Evolutionary conservation across 2,888 invertebrate species (phyloP), one percentile per base, ranked within the genome.

Genomic region (Zhengitettix transpicula): DNA sequence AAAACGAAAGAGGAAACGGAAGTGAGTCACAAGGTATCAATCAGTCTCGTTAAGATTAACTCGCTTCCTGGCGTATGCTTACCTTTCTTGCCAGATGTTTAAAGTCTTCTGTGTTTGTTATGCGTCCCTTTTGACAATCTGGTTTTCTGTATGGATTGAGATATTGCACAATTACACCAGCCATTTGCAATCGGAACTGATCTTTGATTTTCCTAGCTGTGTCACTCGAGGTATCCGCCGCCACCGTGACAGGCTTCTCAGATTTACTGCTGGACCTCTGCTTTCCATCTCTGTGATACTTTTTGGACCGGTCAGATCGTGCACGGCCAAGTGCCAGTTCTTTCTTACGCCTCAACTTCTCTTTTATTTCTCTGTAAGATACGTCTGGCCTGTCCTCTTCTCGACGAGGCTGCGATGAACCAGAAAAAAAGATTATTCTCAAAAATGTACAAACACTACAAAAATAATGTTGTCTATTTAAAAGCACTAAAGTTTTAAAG

Each of bases 1-100:
- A 78, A 75, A 61, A 12, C 8, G 40, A 41, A 55, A 40, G 40
- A 55, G 40, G n/a, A 5, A 47, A 7, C 7, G 7, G 7, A 28
- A 2, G 2, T 7, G 28, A 28, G 28, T 28, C 2, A 28, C 2
- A 7, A 7, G 28, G 28, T 5, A 28, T 28, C 28, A 7, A 28
- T n/a, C n/a, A n/a, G n/a, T 28, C 28, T 28, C 28, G 28, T 28
- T 2, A 28, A 28, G 7, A 7, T 28, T 28, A 7, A 28, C 28
- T 28, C 2, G 8, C 9, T 14, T n/a, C 47, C 5, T 14, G 5
- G n/a, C n/a, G 11, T 28, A 10, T 11, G 14, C 57, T 69, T 73
- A 91, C 91, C 82, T 95, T 96, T 74, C 93, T 81, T 7, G 95
- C 94, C 59, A 96, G 78, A 75, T 94, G 92, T 72, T 95, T 95